Conservation (phyloP, 2,888 invertebrate species). For the Zygaena filipendulae region DNA sequence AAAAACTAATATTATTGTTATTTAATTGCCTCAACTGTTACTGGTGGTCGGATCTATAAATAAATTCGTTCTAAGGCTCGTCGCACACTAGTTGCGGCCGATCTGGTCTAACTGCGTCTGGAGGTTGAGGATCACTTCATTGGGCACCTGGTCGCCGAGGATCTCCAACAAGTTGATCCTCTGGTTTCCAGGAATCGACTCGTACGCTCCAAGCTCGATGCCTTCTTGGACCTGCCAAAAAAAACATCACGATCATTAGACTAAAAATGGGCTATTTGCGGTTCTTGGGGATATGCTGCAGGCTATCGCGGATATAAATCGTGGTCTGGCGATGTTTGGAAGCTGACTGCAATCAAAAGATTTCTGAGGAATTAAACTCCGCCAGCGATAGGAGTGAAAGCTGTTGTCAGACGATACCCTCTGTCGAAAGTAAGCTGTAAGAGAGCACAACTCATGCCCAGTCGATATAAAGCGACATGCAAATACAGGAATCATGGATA, state of each 20-base stretch:
- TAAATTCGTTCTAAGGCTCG: neutral
- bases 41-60: too few relatives aligned
- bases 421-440: too few relatives aligned
- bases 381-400: too few relatives aligned
- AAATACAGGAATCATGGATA: too few relatives aligned
- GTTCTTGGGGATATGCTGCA: slow-evolving; percentile 9
- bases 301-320: slow-evolving; percentile 4
- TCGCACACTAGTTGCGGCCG: slow-evolving; percentile 66
- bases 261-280: slow-evolving; percentile 10
- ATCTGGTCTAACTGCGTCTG: slow-evolving; percentile 88
- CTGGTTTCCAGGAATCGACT: slow-evolving; percentile 87
- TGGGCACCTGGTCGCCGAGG: slow-evolving; percentile 85
- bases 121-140: slow-evolving; percentile 88
- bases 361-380: too few relatives aligned
- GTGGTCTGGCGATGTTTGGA: too few relatives aligned
- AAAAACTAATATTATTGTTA: too few relatives aligned
- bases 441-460: too few relatives aligned
- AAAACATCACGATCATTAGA: slow-evolving; percentile 6
- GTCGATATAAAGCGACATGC: too few relatives aligned
- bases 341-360: too few relatives aligned
- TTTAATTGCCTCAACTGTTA: too few relatives aligned
- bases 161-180: slow-evolving; percentile 86
- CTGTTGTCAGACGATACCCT: too few relatives aligned
- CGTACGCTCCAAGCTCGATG: slow-evolving; percentile 86
- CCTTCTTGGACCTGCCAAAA: slow-evolving; percentile 78